Percentiles rank a stretch among this genome's conserved stretches.
Conservation (phyloP, 2,113 vertebrate species). For the Phylloscopus trochilus region DNA sequence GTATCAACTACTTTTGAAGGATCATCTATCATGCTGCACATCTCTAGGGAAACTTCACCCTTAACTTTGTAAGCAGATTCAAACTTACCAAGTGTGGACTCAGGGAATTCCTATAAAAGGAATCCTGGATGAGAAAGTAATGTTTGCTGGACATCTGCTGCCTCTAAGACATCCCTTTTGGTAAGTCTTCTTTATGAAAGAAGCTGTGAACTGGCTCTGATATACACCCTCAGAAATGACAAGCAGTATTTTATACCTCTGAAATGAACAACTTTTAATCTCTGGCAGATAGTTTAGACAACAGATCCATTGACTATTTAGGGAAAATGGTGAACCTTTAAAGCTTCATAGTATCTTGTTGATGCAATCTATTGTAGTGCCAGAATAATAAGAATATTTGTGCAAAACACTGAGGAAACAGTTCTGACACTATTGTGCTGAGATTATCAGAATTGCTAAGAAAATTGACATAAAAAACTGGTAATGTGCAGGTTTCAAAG, state of each 20-base stretch:
- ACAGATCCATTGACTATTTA: neutral
- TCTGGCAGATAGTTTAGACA: neutral
- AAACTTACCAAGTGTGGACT: neutral
- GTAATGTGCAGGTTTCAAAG: neutral
- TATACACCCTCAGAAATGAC: neutral
- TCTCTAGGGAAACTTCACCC: neutral
- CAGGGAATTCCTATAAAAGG: neutral
- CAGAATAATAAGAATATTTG: neutral
- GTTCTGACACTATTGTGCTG: neutral
- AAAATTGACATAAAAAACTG: neutral
- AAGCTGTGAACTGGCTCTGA: neutral
- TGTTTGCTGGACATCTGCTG: neutral
- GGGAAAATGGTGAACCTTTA: neutral
- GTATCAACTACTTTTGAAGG: neutral
- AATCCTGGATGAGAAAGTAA: neutral
- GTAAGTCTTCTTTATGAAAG: neutral
- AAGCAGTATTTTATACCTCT: neutral
- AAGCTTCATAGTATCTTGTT: neutral
- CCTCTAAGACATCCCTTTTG: neutral
- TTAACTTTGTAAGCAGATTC: neutral
- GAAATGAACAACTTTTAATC: neutral
- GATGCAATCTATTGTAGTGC: neutral
- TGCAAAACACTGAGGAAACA: neutral
- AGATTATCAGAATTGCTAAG: neutral
- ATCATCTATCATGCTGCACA: neutral